These are phyloP conservation scores for Stigmatopora nigra DNA, from an alignment of 2,113 vertebrate species.

Conservation along the genomic window DNA sequence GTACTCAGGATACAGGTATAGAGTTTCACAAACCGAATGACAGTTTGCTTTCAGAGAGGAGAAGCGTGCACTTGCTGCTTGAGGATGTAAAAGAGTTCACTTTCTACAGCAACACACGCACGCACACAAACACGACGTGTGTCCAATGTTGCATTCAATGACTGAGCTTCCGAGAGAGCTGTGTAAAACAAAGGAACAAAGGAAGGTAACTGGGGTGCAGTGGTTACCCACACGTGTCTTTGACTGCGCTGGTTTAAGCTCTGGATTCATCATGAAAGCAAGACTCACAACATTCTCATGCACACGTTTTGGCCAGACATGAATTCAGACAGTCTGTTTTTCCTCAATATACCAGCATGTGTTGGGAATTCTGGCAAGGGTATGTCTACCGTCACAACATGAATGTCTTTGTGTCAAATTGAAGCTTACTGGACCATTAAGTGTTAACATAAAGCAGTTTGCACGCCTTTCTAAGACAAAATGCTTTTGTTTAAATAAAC, in stretches of 20 bases:
- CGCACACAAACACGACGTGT: constrained; percentile 7
- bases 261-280: constrained; percentile 39
- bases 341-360: neutral
- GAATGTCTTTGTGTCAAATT: too few species aligned
- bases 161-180: constrained; percentile 32
- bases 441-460: too few species aligned
- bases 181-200: constrained; percentile 30
- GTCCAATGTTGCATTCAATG: constrained; percentile 36
- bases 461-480: too few species aligned
- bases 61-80: constrained; percentile 46
- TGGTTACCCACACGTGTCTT: constrained; percentile 24
- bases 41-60: constrained; percentile 50
- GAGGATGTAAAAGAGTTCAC: constrained; percentile 25
- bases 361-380: neutral
- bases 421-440: too few species aligned
- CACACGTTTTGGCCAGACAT: neutral
- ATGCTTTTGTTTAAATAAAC: too few species aligned
- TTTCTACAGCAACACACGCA: constrained; percentile 4
- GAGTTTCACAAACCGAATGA: constrained; percentile 53
- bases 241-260: constrained; percentile 16
- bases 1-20: constrained; percentile 2
- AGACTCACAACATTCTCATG: constrained; percentile 4
- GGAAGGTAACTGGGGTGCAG: constrained; percentile 14
- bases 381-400: neutral
- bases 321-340: neutral